Base-by-base conservation (phyloP, 2,888 invertebrate genomes). In the Pilophorus perplexus region DNA sequence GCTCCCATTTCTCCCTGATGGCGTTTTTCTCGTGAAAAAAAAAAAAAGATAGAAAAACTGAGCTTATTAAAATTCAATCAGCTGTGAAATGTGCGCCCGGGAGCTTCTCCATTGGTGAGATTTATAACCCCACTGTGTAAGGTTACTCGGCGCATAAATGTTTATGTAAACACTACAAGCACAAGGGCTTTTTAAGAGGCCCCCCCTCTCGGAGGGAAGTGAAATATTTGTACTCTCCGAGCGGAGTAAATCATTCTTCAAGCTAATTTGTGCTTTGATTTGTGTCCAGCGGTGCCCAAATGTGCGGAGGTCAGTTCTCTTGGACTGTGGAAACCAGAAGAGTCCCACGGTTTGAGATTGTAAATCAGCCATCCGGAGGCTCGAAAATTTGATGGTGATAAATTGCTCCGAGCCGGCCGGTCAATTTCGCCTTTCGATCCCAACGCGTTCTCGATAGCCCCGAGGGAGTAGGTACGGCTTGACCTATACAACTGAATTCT, bases 51-150 rank as follows among this genome's bases (percentile, higher is more conserved):
- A n/a, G 28, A 52, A 28, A 28, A 52, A 18, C 6, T 27, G 18
- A 3, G 12, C 52, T 52, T 52, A 55, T 55, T 55, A 55, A 55
- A 38, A 55, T 55, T 55, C 55, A 55, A 55, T 55, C 38, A 55
- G 37, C 38, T 18, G 54, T 54, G 55, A 33, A 38, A 55, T 55
- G 55, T 18, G 55, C 14, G 38, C 10, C 55, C 16, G 33, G 18
- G 22, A 12, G 37, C 55, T 38, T 22, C 37, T 12, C 37, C 23
- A 12, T 1, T 3, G 2, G n/a, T 12, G 37, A 55, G 55, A 55
- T 55, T 55, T 55, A 55, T 55, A 20, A 20, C 20, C 20, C 22
- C 14, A 52, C 23, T 55, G 37, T 38, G 22, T 22, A 23, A 37
- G 55, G 37, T 55, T 38, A 38, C 37, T 14, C 22, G 8, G n/a